Evolutionary conservation across 1,140 invertebrate species (phyloP).

Genomic region (Zaprionus tsacasi): DNA sequence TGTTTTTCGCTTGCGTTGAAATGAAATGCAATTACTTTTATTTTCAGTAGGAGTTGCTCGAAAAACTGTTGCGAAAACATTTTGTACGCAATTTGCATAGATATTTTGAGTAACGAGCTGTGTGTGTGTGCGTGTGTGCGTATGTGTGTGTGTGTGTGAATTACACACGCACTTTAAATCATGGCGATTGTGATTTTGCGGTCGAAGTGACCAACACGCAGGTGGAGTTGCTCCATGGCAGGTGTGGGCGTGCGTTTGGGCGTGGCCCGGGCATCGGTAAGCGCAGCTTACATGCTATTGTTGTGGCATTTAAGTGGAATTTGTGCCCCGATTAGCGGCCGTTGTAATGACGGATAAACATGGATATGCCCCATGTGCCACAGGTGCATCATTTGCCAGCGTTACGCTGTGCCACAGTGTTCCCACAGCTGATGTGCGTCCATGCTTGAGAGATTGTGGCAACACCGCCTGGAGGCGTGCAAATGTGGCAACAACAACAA

Average conservation of each 20-base stretch:
- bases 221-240: neutral
- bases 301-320: slow-evolving; percentile 71
- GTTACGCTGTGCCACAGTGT: neutral
- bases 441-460: slow-evolving; percentile 67
- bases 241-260: neutral
- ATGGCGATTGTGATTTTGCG: slow-evolving; percentile 43
- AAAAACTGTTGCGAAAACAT: slow-evolving; percentile 69
- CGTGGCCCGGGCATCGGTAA: slow-evolving; percentile 23
- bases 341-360: slow-evolving; percentile 43
- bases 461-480: neutral
- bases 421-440: slow-evolving; percentile 41
- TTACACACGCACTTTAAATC: slow-evolving; percentile 37
- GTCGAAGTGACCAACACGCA: slow-evolving; percentile 31
- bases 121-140: slow-evolving; percentile 8
- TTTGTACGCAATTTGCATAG: slow-evolving; percentile 68
- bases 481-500: slow-evolving; percentile 25
- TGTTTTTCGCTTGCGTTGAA: slow-evolving; percentile 41
- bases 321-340: slow-evolving; percentile 67
- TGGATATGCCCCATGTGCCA: slow-evolving; percentile 13
- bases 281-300: slow-evolving; percentile 49
- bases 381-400: slow-evolving; percentile 11
- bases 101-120: slow-evolving; percentile 59
- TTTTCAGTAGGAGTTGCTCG: slow-evolving; percentile 32
- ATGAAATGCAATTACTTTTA: slow-evolving; percentile 78
- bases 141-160: neutral